Evolutionary conservation across 2,113 vertebrate species (phyloP).

Genomic region (Macrotis lagotis): DNA sequence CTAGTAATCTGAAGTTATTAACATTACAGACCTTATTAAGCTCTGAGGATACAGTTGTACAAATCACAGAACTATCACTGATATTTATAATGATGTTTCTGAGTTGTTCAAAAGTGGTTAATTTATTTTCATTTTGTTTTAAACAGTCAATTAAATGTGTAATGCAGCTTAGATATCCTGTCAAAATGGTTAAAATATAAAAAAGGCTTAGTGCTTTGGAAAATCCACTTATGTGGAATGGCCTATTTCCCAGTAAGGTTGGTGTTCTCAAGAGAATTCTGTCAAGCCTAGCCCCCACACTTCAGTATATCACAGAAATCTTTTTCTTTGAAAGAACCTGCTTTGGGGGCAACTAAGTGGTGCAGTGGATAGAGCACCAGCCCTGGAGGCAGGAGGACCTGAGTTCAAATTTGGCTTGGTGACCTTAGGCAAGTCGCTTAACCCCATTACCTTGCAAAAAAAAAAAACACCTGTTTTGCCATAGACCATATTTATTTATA

Average conservation of each 20-base stretch:
- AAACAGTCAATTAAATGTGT: not conserved
- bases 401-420: no score
- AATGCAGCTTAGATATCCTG: not conserved
- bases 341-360: no score
- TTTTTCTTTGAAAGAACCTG: not conserved
- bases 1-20: not conserved
- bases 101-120: not conserved
- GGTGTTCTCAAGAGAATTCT: no score
- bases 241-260: not conserved
- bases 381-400: no score
- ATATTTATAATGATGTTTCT: not conserved
- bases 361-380: no score
- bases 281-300: no score
- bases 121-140: not conserved
- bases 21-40: not conserved
- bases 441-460: no score
- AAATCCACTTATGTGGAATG: not conserved
- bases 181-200: not conserved
- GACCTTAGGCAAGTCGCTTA: no score
- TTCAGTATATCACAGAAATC: not conserved
- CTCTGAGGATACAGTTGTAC: not conserved
- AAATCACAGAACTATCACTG: not conserved
- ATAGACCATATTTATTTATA: not conserved
- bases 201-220: not conserved
- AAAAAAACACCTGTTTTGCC: not conserved